A percentile compares a stretch with the other conserved stretches of the same genome.
phyloP scores from a whole-genome alignment of 2,888 invertebrate species.

The Tipula lateralis region DNA sequence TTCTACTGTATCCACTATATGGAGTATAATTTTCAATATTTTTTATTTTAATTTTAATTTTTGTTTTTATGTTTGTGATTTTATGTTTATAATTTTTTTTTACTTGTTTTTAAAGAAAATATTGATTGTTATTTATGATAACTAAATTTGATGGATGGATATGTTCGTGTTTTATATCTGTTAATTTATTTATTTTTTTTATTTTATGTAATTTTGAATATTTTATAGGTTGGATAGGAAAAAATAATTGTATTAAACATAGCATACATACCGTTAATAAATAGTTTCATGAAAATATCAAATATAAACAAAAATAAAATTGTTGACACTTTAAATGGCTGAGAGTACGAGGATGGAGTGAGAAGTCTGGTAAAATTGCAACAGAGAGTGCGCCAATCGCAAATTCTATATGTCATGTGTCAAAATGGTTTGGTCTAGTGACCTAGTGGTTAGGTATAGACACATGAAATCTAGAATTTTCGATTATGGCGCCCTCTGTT shows the following conservation, averaged over 20 bases:
- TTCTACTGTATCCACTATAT: background rate
- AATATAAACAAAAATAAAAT: background rate
- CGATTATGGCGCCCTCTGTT: too few relatives aligned
- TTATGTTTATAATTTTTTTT: background rate
- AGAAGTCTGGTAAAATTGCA: too few relatives aligned
- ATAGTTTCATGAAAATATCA: background rate
- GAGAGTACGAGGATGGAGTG: too few relatives aligned
- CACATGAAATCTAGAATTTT: too few relatives aligned
- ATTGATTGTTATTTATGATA: background rate
- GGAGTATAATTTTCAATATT: background rate
- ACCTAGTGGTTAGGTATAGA: too few relatives aligned
- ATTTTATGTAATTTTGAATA: slow-evolving; percentile 20
- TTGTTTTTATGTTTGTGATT: background rate
- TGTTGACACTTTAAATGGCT: background rate
- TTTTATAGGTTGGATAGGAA: background rate
- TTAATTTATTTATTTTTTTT: background rate
- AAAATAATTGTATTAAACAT: background rate
- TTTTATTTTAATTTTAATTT: background rate
- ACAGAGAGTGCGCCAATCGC: too few relatives aligned
- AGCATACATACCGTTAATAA: background rate
- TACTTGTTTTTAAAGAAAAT: background rate
- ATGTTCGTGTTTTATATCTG: slow-evolving; percentile 1
- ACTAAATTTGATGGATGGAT: slow-evolving; percentile 1
- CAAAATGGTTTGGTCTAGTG: too few relatives aligned
- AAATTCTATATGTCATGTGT: too few relatives aligned